Base-by-base conservation (phyloP, 2,797 vertebrate species). In the Eptatretus atami region DNA sequence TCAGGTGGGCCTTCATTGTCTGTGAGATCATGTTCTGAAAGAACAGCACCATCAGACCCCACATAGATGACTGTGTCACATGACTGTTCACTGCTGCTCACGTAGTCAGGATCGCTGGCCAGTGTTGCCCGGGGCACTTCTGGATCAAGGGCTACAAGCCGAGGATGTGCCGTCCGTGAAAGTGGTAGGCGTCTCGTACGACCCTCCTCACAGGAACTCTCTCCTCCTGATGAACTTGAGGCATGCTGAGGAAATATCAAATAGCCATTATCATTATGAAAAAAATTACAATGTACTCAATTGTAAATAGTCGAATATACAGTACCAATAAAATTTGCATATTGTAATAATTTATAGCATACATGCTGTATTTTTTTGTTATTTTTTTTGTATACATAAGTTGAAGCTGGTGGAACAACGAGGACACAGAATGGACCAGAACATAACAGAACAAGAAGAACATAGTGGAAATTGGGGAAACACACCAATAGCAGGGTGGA, bases 61-160 rank as follows among this genome's bases (percentile, higher is more conserved):
- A 94, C 79, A 1, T 87, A 86, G 73, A 98, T 84, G 72, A 96
- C 83, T 0, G 92, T 86, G 72, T 98, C 92, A 10, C 85, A 93
- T 1, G 90, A 98, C 73, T 90, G 87, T 68, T 95, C 84, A 0
- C 86, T 95, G 70, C 80, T 86, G 69, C 86, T 90, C 3, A 73
- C 81, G 70, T 93, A 84, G 71, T 86, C 85, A 1, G 78, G 78
- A 25, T 92, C 85, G 3, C 80, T 82, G 63, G 81, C 77, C 60
- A 92, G 75, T 64, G 77, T 79, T 25, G 83, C 76, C 2, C 57
- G 57, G 11, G 81, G 76, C 25, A 78, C 71, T 66, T 92, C 84
- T 0, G 79, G 72, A 63, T 93, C 84, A 11, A 78, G 57, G 24
- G 57, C 77, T 0, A 79, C 69, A 4, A 79, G 80, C 15, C 83